Evolutionary conservation across 1,140 invertebrate genomes (phyloP), one percentile per base, ranked within the genome.

Genomic region (Glomeris maerens): DNA sequence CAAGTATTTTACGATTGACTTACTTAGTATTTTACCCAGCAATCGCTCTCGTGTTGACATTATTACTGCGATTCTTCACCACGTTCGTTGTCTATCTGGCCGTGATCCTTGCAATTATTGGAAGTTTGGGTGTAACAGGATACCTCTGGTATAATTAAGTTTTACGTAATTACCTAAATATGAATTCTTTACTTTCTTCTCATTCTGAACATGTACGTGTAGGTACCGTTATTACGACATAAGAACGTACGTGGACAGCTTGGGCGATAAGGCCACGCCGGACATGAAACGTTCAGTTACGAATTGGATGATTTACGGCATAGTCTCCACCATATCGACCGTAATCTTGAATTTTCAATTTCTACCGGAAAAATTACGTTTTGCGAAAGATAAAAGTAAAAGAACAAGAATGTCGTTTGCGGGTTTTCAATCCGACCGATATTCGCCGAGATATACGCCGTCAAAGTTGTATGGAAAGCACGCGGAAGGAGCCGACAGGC

Each of bases 101-200:
- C 21, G 63, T 84, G 5, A 61, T 74, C 27, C 69, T 75, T 1
- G 71, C 75, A 7, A 66, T 76, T 17, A 27, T 79, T 1, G 74
- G 73, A 10, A 74, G 74, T 39, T 63, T 80, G 26, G 72, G 64
- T 53, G 74, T 71, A 50, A 76, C 81, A 23, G 68, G 70, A 26
- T 76, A 74, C 54, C 65, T 84, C 28, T 87, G 83, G 83, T 80
- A 72, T n/a, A n/a, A n/a, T n/a, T n/a, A n/a, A n/a, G n/a, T n/a
- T n/a, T n/a, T n/a, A n/a, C 72, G 65, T 62, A 3, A 17, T 48
- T 14, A 31, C 20, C 29, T 42, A 40, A 56, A 31, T 38, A 31
- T 41, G 10, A 10, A 42, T 17, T 17, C 23, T 25, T 3, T 20
- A 31, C 22, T 23, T 38, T 52, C 50, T 26, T 25, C 46, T 45